These are phyloP conservation scores for Aromia moschata DNA, from an alignment of 2,888 invertebrate genomes.

Conservation along the genomic window DNA sequence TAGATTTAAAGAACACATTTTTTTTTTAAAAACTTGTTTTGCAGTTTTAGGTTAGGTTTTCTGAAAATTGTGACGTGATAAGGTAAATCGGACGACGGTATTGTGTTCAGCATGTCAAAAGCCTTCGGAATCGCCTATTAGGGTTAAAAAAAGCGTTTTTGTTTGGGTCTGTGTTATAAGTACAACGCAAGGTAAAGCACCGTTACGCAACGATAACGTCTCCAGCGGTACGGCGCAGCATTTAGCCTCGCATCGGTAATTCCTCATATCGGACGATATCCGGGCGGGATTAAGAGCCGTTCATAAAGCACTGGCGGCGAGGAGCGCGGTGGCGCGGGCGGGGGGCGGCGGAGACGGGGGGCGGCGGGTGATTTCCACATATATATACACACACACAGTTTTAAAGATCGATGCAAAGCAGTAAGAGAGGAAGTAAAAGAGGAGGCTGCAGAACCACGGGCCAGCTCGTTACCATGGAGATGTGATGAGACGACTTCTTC, in stretches of 20 bases:
- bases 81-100: no score
- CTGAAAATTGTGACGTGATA: no score
- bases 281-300: constrained; percentile 15
- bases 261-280: not conserved
- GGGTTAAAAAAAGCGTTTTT: no score
- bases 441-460: constrained; percentile 58
- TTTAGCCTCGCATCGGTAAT: constrained; percentile 1
- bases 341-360: constrained; percentile 41
- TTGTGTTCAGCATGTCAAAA: no score
- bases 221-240: not conserved
- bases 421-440: constrained; percentile 48
- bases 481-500: constrained; percentile 65
- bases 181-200: no score
- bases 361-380: constrained; percentile 52
- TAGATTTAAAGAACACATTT: no score
- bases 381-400: constrained; percentile 58
- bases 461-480: constrained; percentile 65
- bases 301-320: constrained; percentile 14
- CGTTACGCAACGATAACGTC: no score
- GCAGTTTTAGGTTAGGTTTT: no score
- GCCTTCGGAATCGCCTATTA: no score
- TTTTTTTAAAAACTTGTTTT: no score
- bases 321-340: no score
- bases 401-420: constrained; percentile 66
- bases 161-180: no score